phyloP scores from a whole-genome alignment of 2,113 vertebrate species.

The Heterochromis multidens region DNA sequence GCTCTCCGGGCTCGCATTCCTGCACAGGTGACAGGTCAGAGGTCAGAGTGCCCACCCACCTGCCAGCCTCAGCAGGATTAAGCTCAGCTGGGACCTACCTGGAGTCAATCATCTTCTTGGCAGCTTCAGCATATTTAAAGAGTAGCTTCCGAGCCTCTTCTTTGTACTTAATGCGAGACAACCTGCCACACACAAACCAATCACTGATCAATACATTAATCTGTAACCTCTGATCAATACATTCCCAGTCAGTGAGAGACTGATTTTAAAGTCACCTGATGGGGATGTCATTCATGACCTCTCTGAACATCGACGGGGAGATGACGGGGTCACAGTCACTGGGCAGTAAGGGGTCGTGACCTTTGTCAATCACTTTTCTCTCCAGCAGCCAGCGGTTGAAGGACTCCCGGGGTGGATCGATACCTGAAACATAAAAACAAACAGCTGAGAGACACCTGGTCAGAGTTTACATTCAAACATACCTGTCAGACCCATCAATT shows the following conservation, averaged over 20 bases:
- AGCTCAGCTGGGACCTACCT: slow-evolving; percentile 72
- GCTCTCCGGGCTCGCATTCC: slow-evolving; percentile 95
- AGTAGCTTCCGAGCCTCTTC: slow-evolving; percentile 94
- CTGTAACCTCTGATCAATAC: not conserved
- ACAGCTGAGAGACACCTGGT: not conserved
- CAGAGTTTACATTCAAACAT: not conserved
- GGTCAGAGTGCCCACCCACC: not conserved
- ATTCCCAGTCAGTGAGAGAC: too few species aligned
- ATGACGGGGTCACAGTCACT: slow-evolving; percentile 93
- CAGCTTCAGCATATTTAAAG: slow-evolving; percentile 96
- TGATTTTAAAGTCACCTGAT: slow-evolving; percentile 79
- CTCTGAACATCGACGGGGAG: slow-evolving; percentile 97
- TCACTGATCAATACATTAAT: not conserved
- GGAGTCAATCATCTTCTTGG: slow-evolving; percentile 95
- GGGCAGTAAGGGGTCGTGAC: slow-evolving; percentile 88
- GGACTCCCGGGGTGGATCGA: slow-evolving; percentile 93
- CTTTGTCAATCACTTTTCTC: slow-evolving; percentile 94
- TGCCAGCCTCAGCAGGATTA: not conserved
- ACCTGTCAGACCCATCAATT: not conserved
- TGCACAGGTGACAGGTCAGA: slow-evolving; percentile 38
- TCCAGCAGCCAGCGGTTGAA: slow-evolving; percentile 98
- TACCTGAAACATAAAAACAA: slow-evolving; percentile 74
- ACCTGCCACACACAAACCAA: slow-evolving; percentile 68
- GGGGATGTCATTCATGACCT: slow-evolving; percentile 99
- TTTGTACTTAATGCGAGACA: slow-evolving; percentile 97